Evolutionary conservation across 2,888 invertebrate species (phyloP).

Genomic region (Rotaria macrura): DNA sequence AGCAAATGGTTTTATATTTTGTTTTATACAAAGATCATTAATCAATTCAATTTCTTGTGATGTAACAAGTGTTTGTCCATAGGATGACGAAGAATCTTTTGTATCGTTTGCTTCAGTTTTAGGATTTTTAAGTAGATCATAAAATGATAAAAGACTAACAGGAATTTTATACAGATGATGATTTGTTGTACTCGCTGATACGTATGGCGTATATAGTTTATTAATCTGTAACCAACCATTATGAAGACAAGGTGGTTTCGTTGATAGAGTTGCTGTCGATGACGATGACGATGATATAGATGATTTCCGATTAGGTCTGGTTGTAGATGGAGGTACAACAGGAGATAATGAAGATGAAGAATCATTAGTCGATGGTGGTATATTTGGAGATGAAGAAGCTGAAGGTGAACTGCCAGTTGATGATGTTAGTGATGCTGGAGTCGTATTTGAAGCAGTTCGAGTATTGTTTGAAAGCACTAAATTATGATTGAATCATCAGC

Average conservation of each 20-base stretch:
- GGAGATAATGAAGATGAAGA: not conserved
- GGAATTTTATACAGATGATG: not conserved
- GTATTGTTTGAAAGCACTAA: not conserved
- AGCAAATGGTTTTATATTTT: not conserved
- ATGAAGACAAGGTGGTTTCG: not conserved
- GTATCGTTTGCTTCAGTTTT: not conserved
- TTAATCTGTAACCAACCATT: conserved; percentile 1
- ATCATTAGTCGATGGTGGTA: not conserved
- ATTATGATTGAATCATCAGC: too few species aligned
- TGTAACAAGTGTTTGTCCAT: not conserved
- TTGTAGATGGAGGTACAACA: too few species aligned
- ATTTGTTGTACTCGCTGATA: not conserved
- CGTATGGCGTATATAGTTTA: conserved; percentile 6
- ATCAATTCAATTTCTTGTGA: not conserved
- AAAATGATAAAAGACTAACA: not conserved
- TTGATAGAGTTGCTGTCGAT: not conserved
- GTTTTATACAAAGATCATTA: not conserved
- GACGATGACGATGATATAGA: not conserved
- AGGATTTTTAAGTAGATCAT: not conserved
- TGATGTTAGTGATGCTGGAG: not conserved
- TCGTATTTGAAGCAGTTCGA: not conserved
- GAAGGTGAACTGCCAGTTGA: not conserved
- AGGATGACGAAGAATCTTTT: not conserved
- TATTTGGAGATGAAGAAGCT: not conserved
- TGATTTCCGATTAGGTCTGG: not conserved